phyloP scores from a whole-genome alignment of 2,113 vertebrate genomes.

The Gymnogyps californianus region DNA sequence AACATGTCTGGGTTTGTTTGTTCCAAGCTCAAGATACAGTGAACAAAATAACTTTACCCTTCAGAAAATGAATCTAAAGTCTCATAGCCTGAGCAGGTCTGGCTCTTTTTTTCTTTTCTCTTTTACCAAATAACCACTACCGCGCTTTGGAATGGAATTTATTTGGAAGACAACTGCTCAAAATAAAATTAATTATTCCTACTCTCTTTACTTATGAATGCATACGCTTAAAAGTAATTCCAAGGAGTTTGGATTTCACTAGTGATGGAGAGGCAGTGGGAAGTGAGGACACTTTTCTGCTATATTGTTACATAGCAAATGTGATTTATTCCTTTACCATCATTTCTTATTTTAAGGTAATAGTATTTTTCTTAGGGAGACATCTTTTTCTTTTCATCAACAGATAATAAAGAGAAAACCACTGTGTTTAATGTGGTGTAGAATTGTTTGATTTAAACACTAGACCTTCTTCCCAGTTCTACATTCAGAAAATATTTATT shows the following conservation, averaged over 20 bases:
- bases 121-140: background rate
- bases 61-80: background rate
- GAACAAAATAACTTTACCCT: constrained; percentile 8
- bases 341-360: background rate
- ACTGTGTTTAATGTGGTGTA: background rate
- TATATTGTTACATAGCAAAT: background rate
- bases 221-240: background rate
- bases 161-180: background rate
- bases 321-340: background rate
- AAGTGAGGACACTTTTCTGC: background rate
- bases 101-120: background rate
- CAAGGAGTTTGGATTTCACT: background rate
- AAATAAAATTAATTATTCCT: constrained; percentile 6
- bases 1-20: constrained; percentile 18
- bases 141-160: background rate
- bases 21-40: background rate
- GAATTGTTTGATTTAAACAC: constrained; percentile 1
- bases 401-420: constrained; percentile 6
- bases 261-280: background rate
- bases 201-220: background rate
- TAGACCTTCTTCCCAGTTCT: background rate
- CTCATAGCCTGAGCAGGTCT: background rate
- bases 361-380: background rate
- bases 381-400: constrained; percentile 10
- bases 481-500: background rate